Conservation (phyloP, 2,113 vertebrate species). For the Circaetus cinerascens region DNA sequence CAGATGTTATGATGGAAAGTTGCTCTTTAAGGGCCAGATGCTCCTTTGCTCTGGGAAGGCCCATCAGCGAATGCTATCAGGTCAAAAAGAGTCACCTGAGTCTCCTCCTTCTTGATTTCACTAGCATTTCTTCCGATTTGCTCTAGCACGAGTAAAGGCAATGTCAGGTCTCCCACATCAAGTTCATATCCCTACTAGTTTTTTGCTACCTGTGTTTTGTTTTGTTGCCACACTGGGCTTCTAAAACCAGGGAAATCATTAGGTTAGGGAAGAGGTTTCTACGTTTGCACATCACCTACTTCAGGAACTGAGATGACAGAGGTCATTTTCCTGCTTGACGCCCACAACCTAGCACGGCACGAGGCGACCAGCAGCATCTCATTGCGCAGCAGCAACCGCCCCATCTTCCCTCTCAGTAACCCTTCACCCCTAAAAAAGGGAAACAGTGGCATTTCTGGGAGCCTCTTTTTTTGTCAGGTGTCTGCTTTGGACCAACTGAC, state of each 20-base stretch:
- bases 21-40: neutral
- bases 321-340: neutral
- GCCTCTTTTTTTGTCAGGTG: neutral
- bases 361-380: neutral
- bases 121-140: neutral
- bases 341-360: neutral
- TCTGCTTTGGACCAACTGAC: neutral
- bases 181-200: fast-evolving
- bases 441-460: neutral
- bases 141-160: neutral
- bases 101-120: neutral
- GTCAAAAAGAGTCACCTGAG: neutral
- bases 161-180: neutral
- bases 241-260: neutral
- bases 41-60: neutral
- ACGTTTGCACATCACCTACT: fast-evolving
- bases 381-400: fast-evolving
- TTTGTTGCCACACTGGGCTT: neutral
- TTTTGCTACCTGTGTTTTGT: neutral
- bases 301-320: neutral
- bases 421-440: neutral
- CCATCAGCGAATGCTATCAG: too few species aligned
- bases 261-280: neutral
- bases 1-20: fast-evolving
- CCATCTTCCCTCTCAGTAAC: neutral